Evolutionary conservation across 2,113 vertebrate genomes (phyloP).

Genomic region (Cariama cristata): DNA sequence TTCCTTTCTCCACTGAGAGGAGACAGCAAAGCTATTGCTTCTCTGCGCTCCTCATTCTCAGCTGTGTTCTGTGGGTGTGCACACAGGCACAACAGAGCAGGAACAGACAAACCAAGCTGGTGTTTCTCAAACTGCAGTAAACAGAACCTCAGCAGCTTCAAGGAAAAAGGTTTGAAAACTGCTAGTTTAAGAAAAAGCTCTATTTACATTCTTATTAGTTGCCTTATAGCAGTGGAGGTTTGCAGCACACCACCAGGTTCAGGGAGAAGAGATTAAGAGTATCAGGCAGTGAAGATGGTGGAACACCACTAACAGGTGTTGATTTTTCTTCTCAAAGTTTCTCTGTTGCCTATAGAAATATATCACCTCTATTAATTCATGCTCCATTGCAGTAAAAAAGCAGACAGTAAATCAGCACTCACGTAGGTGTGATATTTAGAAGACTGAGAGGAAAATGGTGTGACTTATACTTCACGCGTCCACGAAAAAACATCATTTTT

Average conservation of each 20-base stretch:
- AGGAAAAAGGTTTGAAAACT: neutral
- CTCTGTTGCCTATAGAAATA: neutral
- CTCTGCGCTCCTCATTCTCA: neutral
- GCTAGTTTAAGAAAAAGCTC: neutral
- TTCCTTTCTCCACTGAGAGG: neutral
- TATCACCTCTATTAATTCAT: neutral
- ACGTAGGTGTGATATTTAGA: neutral
- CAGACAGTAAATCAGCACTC: neutral
- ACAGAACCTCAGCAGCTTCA: neutral
- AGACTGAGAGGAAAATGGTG: neutral
- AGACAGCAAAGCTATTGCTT: neutral
- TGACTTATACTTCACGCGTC: neutral
- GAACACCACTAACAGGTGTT: neutral
- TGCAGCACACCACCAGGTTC: neutral
- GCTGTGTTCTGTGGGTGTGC: neutral
- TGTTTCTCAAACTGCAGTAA: neutral
- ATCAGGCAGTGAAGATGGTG: neutral
- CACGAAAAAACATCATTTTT: neutral
- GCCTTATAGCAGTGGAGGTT: neutral
- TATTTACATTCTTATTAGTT: neutral
- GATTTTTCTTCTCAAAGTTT: neutral
- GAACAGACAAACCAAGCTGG: fast-evolving
- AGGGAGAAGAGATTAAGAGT: neutral
- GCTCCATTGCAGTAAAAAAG: neutral
- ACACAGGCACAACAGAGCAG: neutral